phyloP scores from a whole-genome alignment of 2,888 invertebrate species.

The Adelphocoris suturalis region DNA sequence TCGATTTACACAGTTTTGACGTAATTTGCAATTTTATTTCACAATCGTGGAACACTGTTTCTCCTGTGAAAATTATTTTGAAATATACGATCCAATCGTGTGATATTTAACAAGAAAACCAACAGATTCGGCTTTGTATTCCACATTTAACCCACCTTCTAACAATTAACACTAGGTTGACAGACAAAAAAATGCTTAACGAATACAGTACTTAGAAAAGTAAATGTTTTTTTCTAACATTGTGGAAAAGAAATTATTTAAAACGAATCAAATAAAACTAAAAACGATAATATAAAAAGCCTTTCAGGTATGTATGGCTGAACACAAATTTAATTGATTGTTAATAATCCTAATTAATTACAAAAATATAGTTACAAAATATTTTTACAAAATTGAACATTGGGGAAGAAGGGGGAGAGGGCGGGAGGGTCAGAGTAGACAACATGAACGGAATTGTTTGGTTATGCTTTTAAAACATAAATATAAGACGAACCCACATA shows the following conservation, averaged over 20 bases:
- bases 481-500: background rate
- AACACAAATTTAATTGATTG: conserved; percentile 76
- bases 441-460: conserved; percentile 69
- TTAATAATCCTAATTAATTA: conserved; percentile 74
- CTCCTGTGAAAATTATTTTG: conserved; percentile 28
- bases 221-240: conserved; percentile 2
- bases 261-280: conserved; percentile 53
- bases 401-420: conserved; percentile 18
- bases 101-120: conserved; percentile 48
- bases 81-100: conserved; percentile 46
- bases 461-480: background rate
- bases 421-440: conserved; percentile 16
- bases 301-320: conserved; percentile 74
- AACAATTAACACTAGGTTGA: conserved; percentile 53
- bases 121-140: conserved; percentile 37
- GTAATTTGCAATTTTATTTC: background rate
- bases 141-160: conserved; percentile 52
- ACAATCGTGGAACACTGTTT: background rate
- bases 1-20: conserved; percentile 11
- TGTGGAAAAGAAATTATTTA: conserved; percentile 53
- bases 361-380: conserved; percentile 74
- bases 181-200: conserved; percentile 44
- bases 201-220: conserved; percentile 32
- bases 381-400: conserved; percentile 72
- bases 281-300: conserved; percentile 64